Evolutionary conservation across 2,888 invertebrate genomes (phyloP), one percentile per base, ranked within the genome.

Genomic region (Ryuthela nishihirai): DNA sequence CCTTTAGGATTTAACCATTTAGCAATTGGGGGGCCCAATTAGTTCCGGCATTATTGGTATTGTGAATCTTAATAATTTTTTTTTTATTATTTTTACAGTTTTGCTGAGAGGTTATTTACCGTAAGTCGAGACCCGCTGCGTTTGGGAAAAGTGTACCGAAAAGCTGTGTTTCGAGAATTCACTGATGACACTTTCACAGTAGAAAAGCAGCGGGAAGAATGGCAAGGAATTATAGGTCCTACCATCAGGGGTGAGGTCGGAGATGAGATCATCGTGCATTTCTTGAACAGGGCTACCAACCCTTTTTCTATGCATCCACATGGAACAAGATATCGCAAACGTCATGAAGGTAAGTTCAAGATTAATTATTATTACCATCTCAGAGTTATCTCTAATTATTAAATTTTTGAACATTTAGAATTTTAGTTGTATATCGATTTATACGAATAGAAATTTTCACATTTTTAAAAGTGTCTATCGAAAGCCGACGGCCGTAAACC

Each of bases 211-310:
- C 36, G 24, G 12, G 38, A 42, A 15, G 40, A 23, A 20, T 48
- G 29, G 26, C 24, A 47, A 17, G 59, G 59, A 23, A 35, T 53
- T 10, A 15, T 59, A 10, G 71, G 71, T 2, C 70, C 71, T 0
- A 62, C 66, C 15, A 67, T 71, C 9, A 56, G 58, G 24, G 71
- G 64, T 9, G 68, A 69, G 50, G 65, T 69, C 6, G 70, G 70
- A 2, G 70, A 71, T 38, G 55, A 41, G 7, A 20, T 54, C 24
- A 36, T 43, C 10, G 35, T 59, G 2, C 24, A 29, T 9, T 59
- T 59, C 34, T 38, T 21, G 10, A 59, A 59, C 46, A 46, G 36
- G 24, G 58, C 46, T 2, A 24, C 58, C 7, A 35, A 18, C 20
- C 52, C 52, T 42, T 44, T 20, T 23, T 39, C 40, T 20, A 15